phyloP scores from a whole-genome alignment of 2,888 invertebrate species.

The Strigamia maritima region DNA sequence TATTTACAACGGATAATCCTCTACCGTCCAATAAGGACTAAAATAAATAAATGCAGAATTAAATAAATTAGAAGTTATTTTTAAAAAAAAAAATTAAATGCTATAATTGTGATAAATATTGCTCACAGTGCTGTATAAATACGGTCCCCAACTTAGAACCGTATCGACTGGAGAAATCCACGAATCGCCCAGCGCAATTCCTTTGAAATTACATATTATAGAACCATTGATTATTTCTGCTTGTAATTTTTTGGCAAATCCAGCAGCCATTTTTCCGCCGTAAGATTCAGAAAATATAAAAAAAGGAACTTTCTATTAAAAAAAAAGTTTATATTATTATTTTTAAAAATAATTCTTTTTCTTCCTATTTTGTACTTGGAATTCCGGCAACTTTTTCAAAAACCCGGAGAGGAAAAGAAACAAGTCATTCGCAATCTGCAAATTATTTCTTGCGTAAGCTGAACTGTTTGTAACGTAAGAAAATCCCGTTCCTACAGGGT shows the following conservation, averaged over 20 bases:
- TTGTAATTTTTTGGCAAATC: slow-evolving; percentile 61
- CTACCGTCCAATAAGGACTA: slow-evolving; percentile 63
- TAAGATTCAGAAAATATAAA: slow-evolving; percentile 88
- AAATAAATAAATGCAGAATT: not conserved
- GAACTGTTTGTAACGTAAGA: slow-evolving; percentile 67
- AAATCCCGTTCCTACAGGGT: slow-evolving; percentile 84
- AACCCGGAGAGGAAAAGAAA: slow-evolving; percentile 69
- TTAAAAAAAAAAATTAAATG: too few species aligned
- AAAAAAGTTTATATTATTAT: not conserved
- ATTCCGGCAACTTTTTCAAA: slow-evolving; percentile 65
- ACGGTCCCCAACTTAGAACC: slow-evolving; percentile 77
- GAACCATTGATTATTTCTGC: not conserved
- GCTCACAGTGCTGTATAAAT: slow-evolving; percentile 67
- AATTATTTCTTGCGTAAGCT: slow-evolving; percentile 60
- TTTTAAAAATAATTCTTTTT: not conserved
- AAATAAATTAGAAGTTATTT: too few species aligned
- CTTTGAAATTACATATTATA: slow-evolving; percentile 67
- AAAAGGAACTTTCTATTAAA: slow-evolving; percentile 62
- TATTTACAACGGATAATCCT: slow-evolving; percentile 63
- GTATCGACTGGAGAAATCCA: slow-evolving; percentile 87
- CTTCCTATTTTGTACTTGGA: slow-evolving; percentile 52
- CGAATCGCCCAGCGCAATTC: slow-evolving; percentile 79
- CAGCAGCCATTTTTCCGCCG: slow-evolving; percentile 88
- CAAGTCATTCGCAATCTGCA: slow-evolving; percentile 71
- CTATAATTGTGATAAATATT: not conserved